Conservation (phyloP, 2,113 vertebrate genomes). For the Halichoeres trimaculatus region DNA sequence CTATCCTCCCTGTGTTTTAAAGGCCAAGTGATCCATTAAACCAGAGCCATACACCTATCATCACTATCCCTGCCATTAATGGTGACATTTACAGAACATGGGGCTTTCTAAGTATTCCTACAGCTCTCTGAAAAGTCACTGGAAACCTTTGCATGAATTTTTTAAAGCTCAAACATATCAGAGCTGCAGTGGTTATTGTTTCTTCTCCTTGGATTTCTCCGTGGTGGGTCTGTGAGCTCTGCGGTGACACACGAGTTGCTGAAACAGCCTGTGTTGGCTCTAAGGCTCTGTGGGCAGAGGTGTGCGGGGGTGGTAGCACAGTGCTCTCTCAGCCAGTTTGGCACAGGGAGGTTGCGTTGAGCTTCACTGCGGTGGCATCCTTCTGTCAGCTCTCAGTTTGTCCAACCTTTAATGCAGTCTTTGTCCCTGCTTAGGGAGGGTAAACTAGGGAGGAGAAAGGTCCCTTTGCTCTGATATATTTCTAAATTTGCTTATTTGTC, state of each 20-base stretch:
- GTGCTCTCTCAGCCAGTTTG: conserved; percentile 76
- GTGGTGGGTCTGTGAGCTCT: conserved; percentile 31
- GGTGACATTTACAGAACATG: conserved; percentile 39
- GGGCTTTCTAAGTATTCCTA: neutral
- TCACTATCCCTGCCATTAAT: conserved; percentile 29
- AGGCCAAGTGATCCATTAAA: conserved; percentile 23
- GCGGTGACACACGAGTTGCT: conserved; percentile 63
- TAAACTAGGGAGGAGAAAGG: neutral
- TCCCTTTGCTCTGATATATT: neutral
- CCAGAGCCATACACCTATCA: conserved; percentile 26
- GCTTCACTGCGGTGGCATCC: conserved; percentile 69
- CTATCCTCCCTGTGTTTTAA: conserved; percentile 10
- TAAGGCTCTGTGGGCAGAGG: conserved; percentile 73
- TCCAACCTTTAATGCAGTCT: conserved; percentile 33
- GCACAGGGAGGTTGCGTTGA: conserved; percentile 59
- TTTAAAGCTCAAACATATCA: neutral
- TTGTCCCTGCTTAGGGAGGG: neutral
- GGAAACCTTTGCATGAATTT: conserved; percentile 1
- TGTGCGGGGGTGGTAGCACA: conserved; percentile 70
- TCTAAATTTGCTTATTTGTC: neutral
- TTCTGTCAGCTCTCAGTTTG: conserved; percentile 65
- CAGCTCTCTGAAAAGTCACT: neutral
- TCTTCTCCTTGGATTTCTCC: conserved; percentile 7
- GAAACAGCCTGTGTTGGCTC: conserved; percentile 65
- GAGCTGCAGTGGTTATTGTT: neutral